Evolutionary conservation across 2,888 invertebrate genomes (phyloP).

Genomic region (Griposia aprilina): DNA sequence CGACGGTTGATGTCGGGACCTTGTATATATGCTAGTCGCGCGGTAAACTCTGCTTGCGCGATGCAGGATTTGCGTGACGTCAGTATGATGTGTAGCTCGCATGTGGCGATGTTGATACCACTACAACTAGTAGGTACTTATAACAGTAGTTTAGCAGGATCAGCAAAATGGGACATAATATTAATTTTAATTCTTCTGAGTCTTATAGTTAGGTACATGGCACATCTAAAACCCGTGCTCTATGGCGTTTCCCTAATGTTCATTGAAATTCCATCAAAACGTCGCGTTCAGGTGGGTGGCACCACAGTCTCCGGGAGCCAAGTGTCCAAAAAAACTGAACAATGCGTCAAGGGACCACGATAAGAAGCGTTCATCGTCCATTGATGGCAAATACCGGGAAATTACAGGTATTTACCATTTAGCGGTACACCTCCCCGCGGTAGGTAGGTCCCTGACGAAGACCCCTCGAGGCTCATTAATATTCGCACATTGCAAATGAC

Average conservation of each 20-base stretch:
- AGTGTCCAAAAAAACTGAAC: slow-evolving; percentile 69
- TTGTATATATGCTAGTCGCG: too few relatives aligned
- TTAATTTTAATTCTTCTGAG: not conserved
- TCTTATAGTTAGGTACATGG: not conserved
- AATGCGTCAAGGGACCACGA: slow-evolving; percentile 52
- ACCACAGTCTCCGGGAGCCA: slow-evolving; percentile 64
- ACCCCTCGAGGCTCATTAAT: slow-evolving; percentile 40
- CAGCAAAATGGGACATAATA: not conserved
- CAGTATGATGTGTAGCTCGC: too few relatives aligned
- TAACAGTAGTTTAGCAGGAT: not conserved
- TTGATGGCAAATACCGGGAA: slow-evolving; percentile 67
- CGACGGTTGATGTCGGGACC: too few relatives aligned
- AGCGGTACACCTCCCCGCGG: slow-evolving; percentile 47
- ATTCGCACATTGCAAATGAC: slow-evolving; percentile 49
- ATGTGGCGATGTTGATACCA: too few relatives aligned
- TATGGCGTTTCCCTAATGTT: slow-evolving; percentile 37
- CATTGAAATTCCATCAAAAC: slow-evolving; percentile 28
- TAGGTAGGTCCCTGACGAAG: slow-evolving; percentile 2
- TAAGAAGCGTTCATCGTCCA: slow-evolving; percentile 63
- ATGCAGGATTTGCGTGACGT: too few relatives aligned
- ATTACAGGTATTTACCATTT: slow-evolving; percentile 69
- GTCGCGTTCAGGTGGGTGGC: slow-evolving; percentile 63
- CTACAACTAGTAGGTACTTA: not conserved
- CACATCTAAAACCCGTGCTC: slow-evolving; percentile 23
- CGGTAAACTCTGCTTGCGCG: too few relatives aligned